phyloP scores from a whole-genome alignment of 1,140 invertebrate species.

The Apis dorsata region DNA sequence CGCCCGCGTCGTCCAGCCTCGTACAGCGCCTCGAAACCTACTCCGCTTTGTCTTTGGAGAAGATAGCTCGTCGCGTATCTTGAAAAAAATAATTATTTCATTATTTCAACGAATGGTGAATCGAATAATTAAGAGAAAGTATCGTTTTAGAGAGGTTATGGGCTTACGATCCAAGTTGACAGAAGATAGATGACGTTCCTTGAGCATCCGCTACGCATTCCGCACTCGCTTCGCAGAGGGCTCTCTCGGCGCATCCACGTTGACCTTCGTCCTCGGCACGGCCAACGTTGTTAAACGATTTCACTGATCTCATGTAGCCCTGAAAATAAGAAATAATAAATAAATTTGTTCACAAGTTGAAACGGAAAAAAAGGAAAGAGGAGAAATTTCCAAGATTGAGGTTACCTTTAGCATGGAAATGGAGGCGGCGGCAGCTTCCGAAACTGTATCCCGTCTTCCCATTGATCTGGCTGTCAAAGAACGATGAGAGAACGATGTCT shows the following conservation, averaged over 20 bases:
- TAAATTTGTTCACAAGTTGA: neutral
- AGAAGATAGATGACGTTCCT: conserved; percentile 91
- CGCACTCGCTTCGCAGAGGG: conserved; percentile 91
- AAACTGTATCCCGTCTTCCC: conserved; percentile 91
- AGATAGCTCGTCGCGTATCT: conserved; percentile 93
- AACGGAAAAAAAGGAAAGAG: neutral
- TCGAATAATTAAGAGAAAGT: too few relatives aligned
- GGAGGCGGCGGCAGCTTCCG: conserved; percentile 91
- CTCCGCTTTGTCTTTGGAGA: conserved; percentile 86
- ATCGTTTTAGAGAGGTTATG: neutral
- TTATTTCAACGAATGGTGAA: too few relatives aligned
- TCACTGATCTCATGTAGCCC: conserved; percentile 91
- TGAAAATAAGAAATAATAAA: conserved; percentile 59
- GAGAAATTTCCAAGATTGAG: neutral
- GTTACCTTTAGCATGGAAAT: conserved; percentile 90
- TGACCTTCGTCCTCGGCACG: conserved; percentile 90
- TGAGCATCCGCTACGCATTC: conserved; percentile 91
- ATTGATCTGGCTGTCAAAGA: conserved; percentile 89
- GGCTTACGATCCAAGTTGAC: conserved; percentile 95
- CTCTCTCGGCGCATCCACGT: conserved; percentile 76
- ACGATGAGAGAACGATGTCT: conserved; percentile 94
- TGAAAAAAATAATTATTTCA: conserved; percentile 46
- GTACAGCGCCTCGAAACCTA: conserved; percentile 89
- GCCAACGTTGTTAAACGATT: conserved; percentile 78
- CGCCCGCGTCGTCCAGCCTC: conserved; percentile 91